Conservation (phyloP, 2,888 invertebrate genomes). For the Cerastoderma edule region DNA sequence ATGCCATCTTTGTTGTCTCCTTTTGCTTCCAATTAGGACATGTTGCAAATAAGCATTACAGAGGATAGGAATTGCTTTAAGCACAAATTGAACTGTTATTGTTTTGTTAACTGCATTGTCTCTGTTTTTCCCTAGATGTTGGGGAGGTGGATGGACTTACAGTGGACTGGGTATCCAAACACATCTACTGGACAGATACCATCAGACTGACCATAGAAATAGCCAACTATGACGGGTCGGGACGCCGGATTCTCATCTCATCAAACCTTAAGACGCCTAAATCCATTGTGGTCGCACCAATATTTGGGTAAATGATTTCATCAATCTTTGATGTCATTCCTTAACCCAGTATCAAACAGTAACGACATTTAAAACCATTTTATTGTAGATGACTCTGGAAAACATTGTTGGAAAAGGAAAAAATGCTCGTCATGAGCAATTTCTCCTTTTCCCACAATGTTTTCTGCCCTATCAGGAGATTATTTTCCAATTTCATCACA, state of each 20-base stretch:
- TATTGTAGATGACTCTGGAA: no score
- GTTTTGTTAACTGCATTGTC: no score
- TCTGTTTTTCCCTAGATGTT: slow-evolving; percentile 63
- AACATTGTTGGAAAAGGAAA: no score
- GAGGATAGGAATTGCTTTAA: not conserved
- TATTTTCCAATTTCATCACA: no score
- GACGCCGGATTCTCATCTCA: slow-evolving; percentile 72
- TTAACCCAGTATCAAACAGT: no score
- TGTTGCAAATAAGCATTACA: not conserved
- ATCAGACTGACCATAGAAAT: slow-evolving; percentile 73
- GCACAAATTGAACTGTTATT: not conserved
- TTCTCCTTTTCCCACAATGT: no score
- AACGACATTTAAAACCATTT: no score
- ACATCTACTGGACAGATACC: slow-evolving; percentile 81
- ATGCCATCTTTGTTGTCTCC: no score
- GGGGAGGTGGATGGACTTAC: slow-evolving; percentile 76
- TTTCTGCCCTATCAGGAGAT: no score
- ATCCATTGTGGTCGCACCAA: slow-evolving; percentile 77
- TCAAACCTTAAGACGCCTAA: slow-evolving; percentile 71
- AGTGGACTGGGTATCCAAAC: slow-evolving; percentile 78
- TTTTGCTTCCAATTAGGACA: no score
- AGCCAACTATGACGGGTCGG: slow-evolving; percentile 76
- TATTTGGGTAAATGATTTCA: slow-evolving; percentile 72
- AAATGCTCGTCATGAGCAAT: no score
- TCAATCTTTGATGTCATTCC: not conserved